Evolutionary conservation across 2,888 invertebrate genomes (phyloP), one percentile per base, ranked within the genome.

Genomic region (Ligdia adustata): DNA sequence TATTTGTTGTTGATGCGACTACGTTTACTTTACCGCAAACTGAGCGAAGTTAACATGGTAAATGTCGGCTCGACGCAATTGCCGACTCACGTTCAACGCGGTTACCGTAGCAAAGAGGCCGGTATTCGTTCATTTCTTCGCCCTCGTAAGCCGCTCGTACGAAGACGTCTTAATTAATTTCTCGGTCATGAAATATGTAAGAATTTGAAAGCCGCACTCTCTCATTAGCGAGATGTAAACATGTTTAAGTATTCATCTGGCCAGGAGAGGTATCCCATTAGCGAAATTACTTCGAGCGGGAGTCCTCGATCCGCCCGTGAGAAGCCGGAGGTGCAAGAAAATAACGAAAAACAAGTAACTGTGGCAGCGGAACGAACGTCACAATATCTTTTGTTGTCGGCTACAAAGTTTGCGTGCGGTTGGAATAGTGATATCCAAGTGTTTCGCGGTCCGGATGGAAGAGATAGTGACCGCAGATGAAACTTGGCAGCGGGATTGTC

Each of bases 401-500:
- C 52, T 48, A 54, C 73, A 69, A 74, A 55, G 20, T 47, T 32
- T 34, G 22, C 14, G 28, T 69, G 68, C 69, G 57, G 72, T 47
- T 26, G 22, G 34, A 43, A 60, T 44, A 41, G 46, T 50, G 47
- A 53, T 51, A 37, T 46, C 44, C 28, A 39, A 24, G 51, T 55
- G 49, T 60, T 50, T 57, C 20, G 48, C 24, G 48, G 31, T 53
- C 58, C 59, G 58, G 64, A 57, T 69, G 66, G 48, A 54, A 60
- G 42, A 49, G 64, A 60, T 54, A 64, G 14, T 39, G 59, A 60
- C 63, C 59, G 79, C 73, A 79, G 69, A 75, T 55, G 48, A 73
- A 77, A 70, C 62, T 76, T 78, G 66, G 81, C 61, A 62, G 46
- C 39, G 49, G 56, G 73, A 66, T 72, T 75, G 81, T 81, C 80